Conservation (phyloP, 2,888 invertebrate species). For the Spialia ferax region DNA sequence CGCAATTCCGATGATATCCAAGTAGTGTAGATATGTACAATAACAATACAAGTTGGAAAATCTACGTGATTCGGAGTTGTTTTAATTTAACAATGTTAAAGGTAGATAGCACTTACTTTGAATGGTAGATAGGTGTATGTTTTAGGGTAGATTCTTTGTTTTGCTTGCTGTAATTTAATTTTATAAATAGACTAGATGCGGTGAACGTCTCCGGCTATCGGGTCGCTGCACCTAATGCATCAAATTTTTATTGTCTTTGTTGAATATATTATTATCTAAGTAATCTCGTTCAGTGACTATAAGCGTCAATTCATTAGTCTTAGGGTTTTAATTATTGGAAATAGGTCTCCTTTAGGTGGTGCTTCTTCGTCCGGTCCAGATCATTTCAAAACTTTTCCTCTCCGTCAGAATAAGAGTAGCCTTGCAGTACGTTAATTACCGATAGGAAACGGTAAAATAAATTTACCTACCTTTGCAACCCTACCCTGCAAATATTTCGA, state of each 20-base stretch:
- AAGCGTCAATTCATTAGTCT: not conserved
- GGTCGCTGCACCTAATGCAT: not conserved
- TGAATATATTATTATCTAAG: not conserved
- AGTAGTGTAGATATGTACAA: constrained; percentile 27
- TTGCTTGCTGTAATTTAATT: not conserved
- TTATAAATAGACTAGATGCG: constrained; percentile 17
- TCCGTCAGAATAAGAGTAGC: no score
- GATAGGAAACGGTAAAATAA: no score
- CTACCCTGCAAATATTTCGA: no score
- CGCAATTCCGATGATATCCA: constrained; percentile 41
- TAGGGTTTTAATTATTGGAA: not conserved
- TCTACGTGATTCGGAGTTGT: constrained; percentile 21
- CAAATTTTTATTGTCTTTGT: not conserved
- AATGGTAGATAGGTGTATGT: constrained; percentile 6
- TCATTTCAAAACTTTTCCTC: no score
- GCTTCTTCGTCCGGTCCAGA: no score
- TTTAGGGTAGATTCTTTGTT: constrained; percentile 15
- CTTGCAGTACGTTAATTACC: no score
- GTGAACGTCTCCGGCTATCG: not conserved
- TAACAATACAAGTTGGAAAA: constrained; percentile 33
- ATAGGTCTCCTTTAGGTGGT: no score
- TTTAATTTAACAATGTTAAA: constrained; percentile 13
- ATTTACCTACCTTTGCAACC: no score
- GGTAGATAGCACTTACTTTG: constrained; percentile 17
- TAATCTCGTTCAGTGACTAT: not conserved